phyloP scores from a whole-genome alignment of 2,888 invertebrate genomes.

The Drosophila ustulata region DNA sequence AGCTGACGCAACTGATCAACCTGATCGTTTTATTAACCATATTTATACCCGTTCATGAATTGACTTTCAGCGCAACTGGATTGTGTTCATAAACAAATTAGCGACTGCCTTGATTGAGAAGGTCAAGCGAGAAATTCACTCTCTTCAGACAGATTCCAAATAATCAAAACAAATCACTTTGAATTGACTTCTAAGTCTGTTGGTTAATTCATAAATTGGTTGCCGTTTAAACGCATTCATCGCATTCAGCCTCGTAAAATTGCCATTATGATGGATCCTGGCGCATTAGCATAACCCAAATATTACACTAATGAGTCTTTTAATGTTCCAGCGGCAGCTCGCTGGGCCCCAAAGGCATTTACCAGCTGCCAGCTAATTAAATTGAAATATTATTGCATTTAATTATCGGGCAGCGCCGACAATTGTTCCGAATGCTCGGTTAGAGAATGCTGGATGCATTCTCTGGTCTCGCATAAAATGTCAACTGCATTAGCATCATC shows the following conservation, averaged over 20 bases:
- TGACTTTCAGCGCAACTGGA: neutral
- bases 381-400: conserved; percentile 77
- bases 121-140: neutral
- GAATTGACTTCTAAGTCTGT: neutral
- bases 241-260: conserved; percentile 35
- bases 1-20: neutral
- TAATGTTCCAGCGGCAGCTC: conserved; percentile 32
- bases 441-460: neutral
- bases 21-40: neutral
- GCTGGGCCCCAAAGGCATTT: conserved; percentile 46
- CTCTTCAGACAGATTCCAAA: neutral
- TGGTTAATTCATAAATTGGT: conserved; percentile 14
- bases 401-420: conserved; percentile 53
- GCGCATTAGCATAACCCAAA: conserved; percentile 58
- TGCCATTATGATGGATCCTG: conserved; percentile 48
- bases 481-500: conserved; percentile 79
- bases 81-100: conserved; percentile 1
- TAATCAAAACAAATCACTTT: neutral
- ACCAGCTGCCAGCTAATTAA: conserved; percentile 75
- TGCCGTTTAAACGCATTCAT: conserved; percentile 17
- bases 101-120: neutral
- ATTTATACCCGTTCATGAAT: conserved; percentile 1
- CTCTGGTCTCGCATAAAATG: conserved; percentile 67
- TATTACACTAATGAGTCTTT: conserved; percentile 58
- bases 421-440: conserved; percentile 27